Base-by-base conservation (phyloP, 2,888 invertebrate species). In the Brenthis daphne region DNA sequence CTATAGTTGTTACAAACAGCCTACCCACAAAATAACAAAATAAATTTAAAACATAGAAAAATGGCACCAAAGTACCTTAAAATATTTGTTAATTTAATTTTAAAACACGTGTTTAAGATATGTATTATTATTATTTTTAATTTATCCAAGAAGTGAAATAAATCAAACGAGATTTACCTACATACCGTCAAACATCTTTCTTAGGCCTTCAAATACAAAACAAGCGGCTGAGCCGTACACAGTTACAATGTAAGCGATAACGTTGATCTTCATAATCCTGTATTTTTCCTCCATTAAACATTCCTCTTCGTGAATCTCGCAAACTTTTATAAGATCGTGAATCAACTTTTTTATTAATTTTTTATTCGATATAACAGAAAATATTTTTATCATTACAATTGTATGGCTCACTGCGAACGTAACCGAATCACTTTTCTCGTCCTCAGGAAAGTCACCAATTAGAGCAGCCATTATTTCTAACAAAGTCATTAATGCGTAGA, bases 371-470 rank as follows among this genome's bases (percentile, higher is more conserved):
- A 86, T 73, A 14, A 92, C 81, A 4, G 83, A 87, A 24, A 81
- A 78, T 73, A 89, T 80, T 77, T 92, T 92, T 57, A 87, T 79
- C 80, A 89, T 79, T 60, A 90, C 87, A 56, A 91, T 83, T 0
- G 86, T 83, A 67, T 92, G 92, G 71, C 88, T 88, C 57, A 89
- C 83, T 6, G 88, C 84, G 43, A 92, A 88, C n/a, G 87, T 84
- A 2, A 88, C 77, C 0, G 85, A 83, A 71, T 92, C 92, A 56
- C 85, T 82, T 75, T 85, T 85, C 73, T 92, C 90, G 68, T 90
- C 88, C 65, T 84, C 80, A 11, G 92, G 89, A 73, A 89, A 88
- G 55, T 84, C 79, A 2, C 89, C 90, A 65, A 82, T 76, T 16
- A 82, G 53, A 1, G 83, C 87, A 0, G 86, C 91, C 79, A 89